phyloP scores from a whole-genome alignment of 2,113 vertebrate genomes.

The Gavia stellata region DNA sequence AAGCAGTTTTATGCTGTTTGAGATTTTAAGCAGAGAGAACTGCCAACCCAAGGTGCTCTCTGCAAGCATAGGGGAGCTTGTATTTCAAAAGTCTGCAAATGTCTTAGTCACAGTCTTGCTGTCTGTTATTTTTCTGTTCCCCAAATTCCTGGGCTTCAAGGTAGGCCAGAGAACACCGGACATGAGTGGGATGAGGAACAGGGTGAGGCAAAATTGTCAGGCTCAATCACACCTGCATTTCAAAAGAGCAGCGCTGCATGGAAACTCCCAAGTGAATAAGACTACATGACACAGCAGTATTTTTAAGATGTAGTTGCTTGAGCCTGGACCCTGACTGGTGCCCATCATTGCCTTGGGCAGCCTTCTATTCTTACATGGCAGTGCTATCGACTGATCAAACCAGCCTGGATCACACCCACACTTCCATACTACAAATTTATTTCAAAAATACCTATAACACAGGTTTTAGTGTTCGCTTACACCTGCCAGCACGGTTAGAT shows the following conservation, averaged over 20 bases:
- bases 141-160: neutral
- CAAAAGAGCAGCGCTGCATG: neutral
- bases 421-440: neutral
- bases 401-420: neutral
- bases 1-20: neutral
- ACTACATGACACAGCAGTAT: neutral
- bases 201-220: neutral
- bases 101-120: neutral
- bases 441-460: neutral
- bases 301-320: neutral
- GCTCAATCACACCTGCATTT: neutral
- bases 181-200: neutral
- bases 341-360: neutral
- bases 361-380: neutral
- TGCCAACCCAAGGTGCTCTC: neutral
- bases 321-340: neutral
- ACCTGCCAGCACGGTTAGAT: neutral
- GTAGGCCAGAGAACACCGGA: neutral
- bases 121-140: neutral
- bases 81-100: neutral
- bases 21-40: neutral
- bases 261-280: neutral
- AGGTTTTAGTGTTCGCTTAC: neutral
- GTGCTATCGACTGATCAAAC: neutral
- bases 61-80: rapidly evolving